Evolutionary conservation across 2,113 vertebrate genomes (phyloP), one percentile per base, ranked within the genome.

Genomic region (Haemorhous mexicanus): DNA sequence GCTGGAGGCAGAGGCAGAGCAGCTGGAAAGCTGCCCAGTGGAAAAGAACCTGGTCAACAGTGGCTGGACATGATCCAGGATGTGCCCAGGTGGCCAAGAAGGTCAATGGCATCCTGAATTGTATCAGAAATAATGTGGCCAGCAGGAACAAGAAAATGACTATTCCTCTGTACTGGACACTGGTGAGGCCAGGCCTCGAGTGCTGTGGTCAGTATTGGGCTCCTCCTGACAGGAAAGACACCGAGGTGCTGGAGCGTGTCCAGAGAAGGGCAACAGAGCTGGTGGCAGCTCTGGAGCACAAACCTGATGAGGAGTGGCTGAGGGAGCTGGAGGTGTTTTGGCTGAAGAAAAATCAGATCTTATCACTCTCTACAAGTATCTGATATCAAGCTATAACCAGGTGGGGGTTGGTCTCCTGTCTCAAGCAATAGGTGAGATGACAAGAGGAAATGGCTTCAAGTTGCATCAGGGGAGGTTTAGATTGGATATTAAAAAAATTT

Each of bases 31-130:
- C 18, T 37, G 35, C 32, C 63, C 56, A 47, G 22, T 1, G 4
- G 56, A 70, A 63, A 77, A 70, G 32, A 68, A 69, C 24, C 14
- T 13, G 26, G 30, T 63, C 18, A 11, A 28, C 41, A 56, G 32
- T 6, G 2, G 41, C 30, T 55, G n/a, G 27, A 33, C 32, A 47
- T 9, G 56, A 69, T 13, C 47, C 55, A 55, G 27, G 3, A 0
- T 23, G 49, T 43, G 56, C 43, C 15, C 56, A 63, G 35, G 41
- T 11, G 21, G 56, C 49, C 41, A 55, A 69, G 55, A 47, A 35
- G 15, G 49, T 63, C 16, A 69, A 1, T 3, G 63, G 18, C 32
- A 77, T 37, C 32, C 43, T 77, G 49, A 43, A 8, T 23, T 49
- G 15, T 37, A 63, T 9, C 15, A 63, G 41, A 35, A 37, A 56